A percentile compares a stretch with the other conserved stretches of the same genome.
phyloP scores from a whole-genome alignment of 2,113 vertebrate species.

The Corythornis madagascariensis region DNA sequence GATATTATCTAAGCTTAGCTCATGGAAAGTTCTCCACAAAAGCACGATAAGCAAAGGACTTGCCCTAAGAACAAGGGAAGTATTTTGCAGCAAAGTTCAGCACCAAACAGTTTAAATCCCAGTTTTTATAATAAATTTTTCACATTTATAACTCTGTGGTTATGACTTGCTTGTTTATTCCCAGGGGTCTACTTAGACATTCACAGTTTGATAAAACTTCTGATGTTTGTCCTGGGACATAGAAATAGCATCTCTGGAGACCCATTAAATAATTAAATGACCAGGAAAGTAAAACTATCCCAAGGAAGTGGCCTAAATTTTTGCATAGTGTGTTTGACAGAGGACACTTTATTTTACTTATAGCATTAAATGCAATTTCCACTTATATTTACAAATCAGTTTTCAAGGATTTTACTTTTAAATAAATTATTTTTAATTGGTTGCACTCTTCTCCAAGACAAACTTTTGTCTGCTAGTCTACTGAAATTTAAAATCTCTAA shows the following conservation, averaged over 20 bases:
- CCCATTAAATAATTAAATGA: not conserved
- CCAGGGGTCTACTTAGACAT: not conserved
- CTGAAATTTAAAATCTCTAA: not conserved
- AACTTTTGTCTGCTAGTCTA: not conserved
- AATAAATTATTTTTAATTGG: not conserved
- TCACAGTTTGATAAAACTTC: not conserved
- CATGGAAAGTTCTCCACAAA: not conserved
- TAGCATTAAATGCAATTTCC: not conserved
- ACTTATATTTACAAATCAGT: not conserved
- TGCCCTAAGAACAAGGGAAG: not conserved
- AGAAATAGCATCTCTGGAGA: not conserved
- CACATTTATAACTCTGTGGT: not conserved
- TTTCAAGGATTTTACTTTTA: not conserved
- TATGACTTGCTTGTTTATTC: not conserved
- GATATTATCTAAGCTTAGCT: not conserved
- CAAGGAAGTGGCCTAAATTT: not conserved
- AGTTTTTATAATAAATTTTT: not conserved
- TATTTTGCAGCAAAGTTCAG: not conserved
- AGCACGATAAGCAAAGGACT: not conserved
- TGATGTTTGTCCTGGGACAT: not conserved
- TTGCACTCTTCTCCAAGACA: not conserved
- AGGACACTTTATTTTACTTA: not conserved
- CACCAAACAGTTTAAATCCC: not conserved
- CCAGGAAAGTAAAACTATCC: not conserved
- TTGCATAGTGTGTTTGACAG: not conserved